These are phyloP conservation scores for Vimba vimba DNA, from an alignment of 2,113 vertebrate species.

Conservation along the genomic window DNA sequence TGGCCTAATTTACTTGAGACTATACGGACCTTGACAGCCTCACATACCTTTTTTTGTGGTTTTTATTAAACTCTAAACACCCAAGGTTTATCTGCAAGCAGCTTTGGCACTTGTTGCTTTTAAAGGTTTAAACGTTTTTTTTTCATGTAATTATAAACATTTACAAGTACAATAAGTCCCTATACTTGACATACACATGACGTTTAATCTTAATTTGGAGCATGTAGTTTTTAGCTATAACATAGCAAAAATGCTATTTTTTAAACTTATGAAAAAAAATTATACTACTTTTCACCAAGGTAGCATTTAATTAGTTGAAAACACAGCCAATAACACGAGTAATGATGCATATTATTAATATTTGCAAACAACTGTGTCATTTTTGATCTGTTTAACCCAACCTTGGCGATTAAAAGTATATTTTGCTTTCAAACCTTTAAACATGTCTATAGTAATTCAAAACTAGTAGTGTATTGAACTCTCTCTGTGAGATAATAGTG, in stretches of 20 bases:
- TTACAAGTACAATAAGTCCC: background rate
- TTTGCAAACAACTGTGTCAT: background rate
- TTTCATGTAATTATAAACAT: background rate
- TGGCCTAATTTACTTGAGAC: slow-evolving; percentile 39
- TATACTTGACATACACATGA: background rate
- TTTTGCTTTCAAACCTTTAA: background rate
- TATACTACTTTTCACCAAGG: background rate
- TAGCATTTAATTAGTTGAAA: background rate
- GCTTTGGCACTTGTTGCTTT: background rate
- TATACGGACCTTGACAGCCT: background rate
- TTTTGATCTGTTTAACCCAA: background rate
- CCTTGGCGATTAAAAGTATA: background rate
- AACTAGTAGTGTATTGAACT: background rate
- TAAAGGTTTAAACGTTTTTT: background rate
- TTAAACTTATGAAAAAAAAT: background rate
- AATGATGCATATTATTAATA: background rate
- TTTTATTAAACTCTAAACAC: background rate
- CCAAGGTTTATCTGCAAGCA: background rate
- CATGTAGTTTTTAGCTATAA: no score
- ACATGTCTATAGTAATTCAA: background rate
- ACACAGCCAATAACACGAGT: background rate
- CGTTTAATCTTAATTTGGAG: background rate
- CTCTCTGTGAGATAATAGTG: background rate
- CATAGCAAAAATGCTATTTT: no score
- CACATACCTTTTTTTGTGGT: background rate